A percentile compares a stretch with the other conserved stretches of the same genome.
Conservation (phyloP, 2,797 vertebrate genomes). For the Leuciscus waleckii region DNA sequence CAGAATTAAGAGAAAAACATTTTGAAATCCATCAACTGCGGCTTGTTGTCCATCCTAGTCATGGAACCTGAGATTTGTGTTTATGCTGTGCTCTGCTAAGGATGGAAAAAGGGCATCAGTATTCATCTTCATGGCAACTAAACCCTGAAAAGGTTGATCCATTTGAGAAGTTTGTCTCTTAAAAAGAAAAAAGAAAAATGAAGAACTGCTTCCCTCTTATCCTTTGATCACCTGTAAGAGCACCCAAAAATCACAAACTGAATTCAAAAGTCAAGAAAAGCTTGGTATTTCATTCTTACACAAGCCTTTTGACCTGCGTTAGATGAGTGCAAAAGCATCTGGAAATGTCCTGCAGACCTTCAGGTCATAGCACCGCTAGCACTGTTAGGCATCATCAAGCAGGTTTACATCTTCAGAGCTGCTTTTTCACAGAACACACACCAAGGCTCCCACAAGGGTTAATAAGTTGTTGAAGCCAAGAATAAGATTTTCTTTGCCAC, state of each 20-base stretch:
- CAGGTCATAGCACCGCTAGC: constrained; percentile 24
- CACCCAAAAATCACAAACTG: background rate
- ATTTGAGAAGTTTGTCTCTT: background rate
- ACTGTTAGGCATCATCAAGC: constrained; percentile 5
- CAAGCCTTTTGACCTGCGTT: constrained; percentile 45
- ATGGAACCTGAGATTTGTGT: constrained; percentile 62
- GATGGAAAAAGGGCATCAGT: constrained; percentile 1
- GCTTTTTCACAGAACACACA: constrained; percentile 17
- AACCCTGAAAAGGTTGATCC: background rate
- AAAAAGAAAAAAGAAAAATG: background rate
- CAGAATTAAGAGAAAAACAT: constrained; percentile 19
- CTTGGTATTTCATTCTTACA: constrained; percentile 29
- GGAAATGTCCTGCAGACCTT: constrained; percentile 41
- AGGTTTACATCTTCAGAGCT: constrained; percentile 1
- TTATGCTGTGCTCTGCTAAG: constrained; percentile 11
- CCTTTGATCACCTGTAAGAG: background rate
- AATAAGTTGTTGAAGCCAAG: constrained; percentile 26
- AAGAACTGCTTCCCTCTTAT: background rate
- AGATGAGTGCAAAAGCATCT: constrained; percentile 46
- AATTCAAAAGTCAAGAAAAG: constrained; percentile 33
- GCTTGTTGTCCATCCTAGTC: constrained; percentile 26
- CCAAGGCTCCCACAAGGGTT: constrained; percentile 16
- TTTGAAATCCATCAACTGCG: constrained; percentile 17
- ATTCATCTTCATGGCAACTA: background rate
- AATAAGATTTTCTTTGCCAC: constrained; percentile 45